Base-by-base conservation (phyloP, 2,888 invertebrate species). In the Mesoligia furuncula region DNA sequence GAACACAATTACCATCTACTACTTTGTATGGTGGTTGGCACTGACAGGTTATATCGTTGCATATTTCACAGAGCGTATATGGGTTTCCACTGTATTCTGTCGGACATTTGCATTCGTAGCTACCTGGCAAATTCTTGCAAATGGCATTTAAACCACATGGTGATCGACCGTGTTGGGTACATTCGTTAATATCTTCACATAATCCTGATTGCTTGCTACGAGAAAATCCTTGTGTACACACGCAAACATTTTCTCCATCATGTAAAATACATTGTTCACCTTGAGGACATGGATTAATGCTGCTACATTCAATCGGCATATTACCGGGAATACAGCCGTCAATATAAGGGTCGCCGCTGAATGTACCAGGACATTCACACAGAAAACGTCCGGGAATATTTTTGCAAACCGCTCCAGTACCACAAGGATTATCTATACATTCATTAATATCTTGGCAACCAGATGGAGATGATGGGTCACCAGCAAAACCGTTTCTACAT, bases 101-200 rank as follows among this genome's bases (percentile, higher is more conserved):
- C 0, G 99, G 98, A 90, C 99, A 99, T 90, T 98, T 98, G 89
- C 99, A 99, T 94, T 99, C 99, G 92, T 99, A 99, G 91, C 99
- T 99, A 68, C 99, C 99, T 0, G 99, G 99, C 72, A 99, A 95
- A 95, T 99, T 99, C 93, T 98, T 99, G 91, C 99, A 99, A 77
- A 99, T 97, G 0, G 99, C 99, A 93, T 99, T 99, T 42, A 98
- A 95, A 0, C 99, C 99, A 94, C 99, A 99, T 31, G 98, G 98
- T 5, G 98, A 97, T 87, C 98, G 98, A 76, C 98, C 98, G 48
- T 97, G 96, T 88, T 98, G 98, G 7, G 97, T 97, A 91, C 99
- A 99, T 94, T 99, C 99, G 91, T 99, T 98, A 75, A 98, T 97
- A 93, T 99, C 99, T 90, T 98, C 97, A 94, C 99, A 99, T 92